Evolutionary conservation across 1,140 invertebrate species (phyloP).

Genomic region (Eufriesea mexicana): DNA sequence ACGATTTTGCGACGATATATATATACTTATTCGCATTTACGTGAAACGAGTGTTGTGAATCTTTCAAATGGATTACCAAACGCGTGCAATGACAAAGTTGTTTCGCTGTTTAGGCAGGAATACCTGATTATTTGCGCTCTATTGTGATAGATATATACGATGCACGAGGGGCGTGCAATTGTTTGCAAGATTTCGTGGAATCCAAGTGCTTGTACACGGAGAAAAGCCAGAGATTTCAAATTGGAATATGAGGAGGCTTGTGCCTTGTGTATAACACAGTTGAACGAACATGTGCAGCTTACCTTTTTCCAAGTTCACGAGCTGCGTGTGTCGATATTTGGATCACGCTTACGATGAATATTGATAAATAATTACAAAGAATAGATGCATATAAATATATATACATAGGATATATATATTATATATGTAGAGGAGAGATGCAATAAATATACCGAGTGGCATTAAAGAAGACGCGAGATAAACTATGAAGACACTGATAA

Average conservation of each 20-base stretch:
- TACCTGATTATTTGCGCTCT: not conserved
- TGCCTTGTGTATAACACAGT: slow-evolving; percentile 45
- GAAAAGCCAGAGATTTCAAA: too few relatives aligned
- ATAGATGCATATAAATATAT: not conserved
- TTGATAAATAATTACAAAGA: not conserved
- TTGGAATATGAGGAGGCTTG: slow-evolving; percentile 19
- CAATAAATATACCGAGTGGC: slow-evolving; percentile 37
- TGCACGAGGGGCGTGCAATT: not conserved
- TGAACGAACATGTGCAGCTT: not conserved
- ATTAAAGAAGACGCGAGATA: slow-evolving; percentile 32
- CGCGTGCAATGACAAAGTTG: slow-evolving; percentile 14
- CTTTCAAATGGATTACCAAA: not conserved
- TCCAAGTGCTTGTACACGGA: not conserved
- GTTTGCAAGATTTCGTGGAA: not conserved
- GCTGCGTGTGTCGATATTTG: not conserved
- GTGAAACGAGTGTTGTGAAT: not conserved
- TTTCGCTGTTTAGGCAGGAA: not conserved
- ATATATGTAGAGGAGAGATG: slow-evolving; percentile 41
- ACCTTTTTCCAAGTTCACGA: not conserved
- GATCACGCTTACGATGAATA: not conserved
- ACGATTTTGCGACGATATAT: not conserved
- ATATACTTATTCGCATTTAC: not conserved
- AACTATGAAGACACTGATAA: not conserved
- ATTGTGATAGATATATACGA: slow-evolving; percentile 19
- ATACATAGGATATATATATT: not conserved